These are phyloP conservation scores for Vulpes ferrilata DNA, from an alignment of 2,113 vertebrate genomes.

Conservation along the genomic window DNA sequence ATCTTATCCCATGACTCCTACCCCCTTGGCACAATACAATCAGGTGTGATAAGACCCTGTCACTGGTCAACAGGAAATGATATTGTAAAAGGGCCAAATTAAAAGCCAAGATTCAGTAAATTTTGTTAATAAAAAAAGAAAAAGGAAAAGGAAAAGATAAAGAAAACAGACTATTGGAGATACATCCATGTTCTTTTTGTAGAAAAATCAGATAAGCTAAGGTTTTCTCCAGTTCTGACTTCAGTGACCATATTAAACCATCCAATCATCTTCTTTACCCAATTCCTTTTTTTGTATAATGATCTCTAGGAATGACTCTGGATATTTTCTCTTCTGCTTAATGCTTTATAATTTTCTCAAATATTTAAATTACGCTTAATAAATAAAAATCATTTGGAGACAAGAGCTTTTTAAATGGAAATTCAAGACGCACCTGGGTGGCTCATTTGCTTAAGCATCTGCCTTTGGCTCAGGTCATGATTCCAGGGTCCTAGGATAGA, in stretches of 20 bases:
- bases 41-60: neutral
- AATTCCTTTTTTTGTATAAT: neutral
- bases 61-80: neutral
- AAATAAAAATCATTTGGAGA: neutral
- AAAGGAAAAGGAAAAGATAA: neutral
- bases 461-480: no score
- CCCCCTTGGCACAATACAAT: neutral
- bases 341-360: neutral
- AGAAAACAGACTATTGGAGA: neutral
- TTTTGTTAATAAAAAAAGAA: neutral
- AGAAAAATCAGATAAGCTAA: neutral
- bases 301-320: neutral
- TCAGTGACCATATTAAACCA: neutral
- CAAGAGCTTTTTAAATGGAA: neutral
- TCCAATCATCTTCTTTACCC: neutral
- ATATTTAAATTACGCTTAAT: neutral
- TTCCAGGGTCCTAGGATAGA: no score
- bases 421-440: no score
- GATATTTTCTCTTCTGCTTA: neutral
- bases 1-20: neutral
- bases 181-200: neutral
- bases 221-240: neutral
- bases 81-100: neutral
- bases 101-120: neutral
- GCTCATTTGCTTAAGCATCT: no score